These are phyloP conservation scores for Drosophila niveifrons DNA, from an alignment of 2,888 invertebrate species.

Conservation along the genomic window DNA sequence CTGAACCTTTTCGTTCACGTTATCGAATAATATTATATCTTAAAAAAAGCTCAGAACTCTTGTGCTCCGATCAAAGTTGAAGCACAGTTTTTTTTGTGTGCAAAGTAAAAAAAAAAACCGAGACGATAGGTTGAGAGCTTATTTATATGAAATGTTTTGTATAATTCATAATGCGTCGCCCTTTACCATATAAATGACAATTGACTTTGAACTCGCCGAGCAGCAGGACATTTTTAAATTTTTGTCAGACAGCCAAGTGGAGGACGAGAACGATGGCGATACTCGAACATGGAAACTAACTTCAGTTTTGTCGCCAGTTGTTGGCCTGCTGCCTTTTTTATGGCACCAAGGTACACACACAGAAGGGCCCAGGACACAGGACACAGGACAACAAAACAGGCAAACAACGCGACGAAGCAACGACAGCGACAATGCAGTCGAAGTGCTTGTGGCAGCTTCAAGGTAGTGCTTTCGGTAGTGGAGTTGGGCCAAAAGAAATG, in stretches of 20 bases:
- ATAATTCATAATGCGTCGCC: conserved; percentile 72
- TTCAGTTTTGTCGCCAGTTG: conserved; percentile 61
- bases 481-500: conserved; percentile 66
- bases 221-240: conserved; percentile 66
- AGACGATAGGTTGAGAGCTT: conserved; percentile 2
- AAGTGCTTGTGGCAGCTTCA: conserved; percentile 42
- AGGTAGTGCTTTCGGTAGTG: conserved; percentile 47
- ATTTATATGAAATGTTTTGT: conserved; percentile 31
- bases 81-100: neutral
- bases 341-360: conserved; percentile 72
- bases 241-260: conserved; percentile 71
- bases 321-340: conserved; percentile 75
- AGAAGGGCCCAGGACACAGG: no score
- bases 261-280: conserved; percentile 52
- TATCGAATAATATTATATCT: neutral
- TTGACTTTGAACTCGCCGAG: conserved; percentile 75
- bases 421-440: conserved; percentile 57
- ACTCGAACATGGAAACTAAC: conserved; percentile 76
- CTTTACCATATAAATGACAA: conserved; percentile 77
- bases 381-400: conserved; percentile 36
- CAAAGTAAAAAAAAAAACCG: neutral
- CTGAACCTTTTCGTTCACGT: no score
- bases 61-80: neutral
- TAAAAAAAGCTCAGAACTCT: neutral
- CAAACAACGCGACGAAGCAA: neutral